Conservation (phyloP, 2,113 vertebrate genomes). For the Montifringilla adamsi region DNA sequence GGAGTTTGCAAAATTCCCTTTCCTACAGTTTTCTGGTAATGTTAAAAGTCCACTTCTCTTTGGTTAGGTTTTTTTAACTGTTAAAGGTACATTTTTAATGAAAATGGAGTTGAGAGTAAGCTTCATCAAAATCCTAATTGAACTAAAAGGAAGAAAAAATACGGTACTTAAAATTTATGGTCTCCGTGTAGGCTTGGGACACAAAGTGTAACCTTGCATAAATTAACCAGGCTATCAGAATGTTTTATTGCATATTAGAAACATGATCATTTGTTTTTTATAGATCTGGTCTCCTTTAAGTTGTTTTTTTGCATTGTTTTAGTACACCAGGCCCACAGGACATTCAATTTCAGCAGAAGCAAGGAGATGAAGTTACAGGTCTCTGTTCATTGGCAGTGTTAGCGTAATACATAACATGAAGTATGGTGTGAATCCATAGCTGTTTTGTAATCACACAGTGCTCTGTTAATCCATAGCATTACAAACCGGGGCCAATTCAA, state of each 20-base stretch:
- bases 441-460: background rate
- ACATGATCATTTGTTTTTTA: background rate
- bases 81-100: background rate
- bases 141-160: background rate
- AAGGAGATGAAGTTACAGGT: background rate
- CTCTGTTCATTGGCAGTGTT: background rate
- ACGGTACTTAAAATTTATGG: background rate
- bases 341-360: background rate
- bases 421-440: background rate
- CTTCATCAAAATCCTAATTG: background rate
- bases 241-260: conserved; percentile 21
- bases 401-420: background rate
- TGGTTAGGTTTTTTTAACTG: background rate
- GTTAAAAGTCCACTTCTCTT: background rate
- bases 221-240: background rate
- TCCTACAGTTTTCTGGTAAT: background rate
- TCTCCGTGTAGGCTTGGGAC: background rate
- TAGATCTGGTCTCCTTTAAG: background rate
- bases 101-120: background rate
- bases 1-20: background rate
- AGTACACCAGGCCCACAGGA: background rate
- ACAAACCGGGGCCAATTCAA: conserved; percentile 6
- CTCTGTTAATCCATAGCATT: background rate
- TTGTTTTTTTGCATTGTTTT: background rate
- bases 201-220: background rate